Conservation (phyloP, 2,113 vertebrate genomes). For the Panthera uncia region DNA sequence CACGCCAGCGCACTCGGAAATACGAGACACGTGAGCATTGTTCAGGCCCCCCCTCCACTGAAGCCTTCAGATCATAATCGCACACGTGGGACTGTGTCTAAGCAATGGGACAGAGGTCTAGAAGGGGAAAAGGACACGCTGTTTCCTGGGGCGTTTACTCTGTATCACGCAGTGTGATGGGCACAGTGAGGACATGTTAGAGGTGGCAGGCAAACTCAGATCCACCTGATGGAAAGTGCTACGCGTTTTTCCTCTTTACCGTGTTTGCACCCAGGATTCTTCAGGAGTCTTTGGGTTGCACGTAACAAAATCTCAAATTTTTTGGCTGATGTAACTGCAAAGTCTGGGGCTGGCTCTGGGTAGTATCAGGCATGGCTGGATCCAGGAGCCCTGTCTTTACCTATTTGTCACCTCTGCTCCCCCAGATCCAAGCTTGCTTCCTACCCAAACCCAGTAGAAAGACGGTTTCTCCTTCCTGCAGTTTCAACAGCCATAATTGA, state of each 20-base stretch:
- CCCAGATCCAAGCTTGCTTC: background rate
- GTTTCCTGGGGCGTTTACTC: background rate
- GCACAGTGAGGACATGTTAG: rapidly evolving
- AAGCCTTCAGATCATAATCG: background rate
- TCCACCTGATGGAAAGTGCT: background rate
- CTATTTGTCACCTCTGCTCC: background rate
- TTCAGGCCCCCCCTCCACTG: rapidly evolving
- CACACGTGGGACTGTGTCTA: background rate
- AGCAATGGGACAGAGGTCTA: background rate
- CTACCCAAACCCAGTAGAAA: background rate
- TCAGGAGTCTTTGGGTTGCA: background rate
- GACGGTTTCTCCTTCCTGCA: background rate
- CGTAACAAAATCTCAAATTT: background rate
- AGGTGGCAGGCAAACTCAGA: no score
- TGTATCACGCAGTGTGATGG: rapidly evolving
- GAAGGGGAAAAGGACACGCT: background rate
- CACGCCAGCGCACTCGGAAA: background rate
- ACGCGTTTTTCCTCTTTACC: background rate
- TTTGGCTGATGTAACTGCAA: background rate
- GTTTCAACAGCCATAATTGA: background rate
- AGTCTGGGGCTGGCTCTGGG: background rate
- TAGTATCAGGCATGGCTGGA: background rate
- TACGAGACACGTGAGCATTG: background rate
- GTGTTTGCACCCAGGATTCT: background rate
- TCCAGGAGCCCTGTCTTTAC: background rate